These are phyloP conservation scores for Zaprionus taronus DNA, from an alignment of 1,140 invertebrate species.

Conservation along the genomic window DNA sequence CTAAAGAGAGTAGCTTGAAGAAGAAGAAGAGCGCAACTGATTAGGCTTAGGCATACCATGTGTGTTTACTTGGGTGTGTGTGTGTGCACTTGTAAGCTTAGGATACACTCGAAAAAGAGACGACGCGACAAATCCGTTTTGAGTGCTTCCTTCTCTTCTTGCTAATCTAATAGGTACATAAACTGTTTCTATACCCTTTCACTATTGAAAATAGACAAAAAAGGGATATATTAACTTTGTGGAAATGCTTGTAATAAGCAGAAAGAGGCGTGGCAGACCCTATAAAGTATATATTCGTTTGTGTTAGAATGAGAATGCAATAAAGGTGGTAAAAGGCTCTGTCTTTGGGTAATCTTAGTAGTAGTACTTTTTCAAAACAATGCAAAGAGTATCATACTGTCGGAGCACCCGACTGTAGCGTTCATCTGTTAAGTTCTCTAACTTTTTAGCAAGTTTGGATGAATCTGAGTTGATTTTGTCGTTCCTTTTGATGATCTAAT, in stretches of 20 bases:
- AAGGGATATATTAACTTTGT: too few relatives aligned
- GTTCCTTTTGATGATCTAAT: constrained; percentile 46
- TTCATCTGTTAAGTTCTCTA: neutral
- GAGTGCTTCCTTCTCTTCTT: constrained; percentile 17
- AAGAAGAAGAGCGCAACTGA: constrained; percentile 5
- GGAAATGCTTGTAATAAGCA: too few relatives aligned
- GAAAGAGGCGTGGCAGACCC: too few relatives aligned
- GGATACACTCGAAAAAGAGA: constrained; percentile 14
- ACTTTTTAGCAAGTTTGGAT: constrained; percentile 17
- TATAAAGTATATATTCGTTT: too few relatives aligned
- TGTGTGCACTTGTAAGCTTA: constrained; percentile 12
- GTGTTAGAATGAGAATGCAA: too few relatives aligned
- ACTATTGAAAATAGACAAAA: too few relatives aligned
- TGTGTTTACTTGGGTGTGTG: neutral
- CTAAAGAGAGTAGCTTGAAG: neutral
- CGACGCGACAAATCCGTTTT: constrained; percentile 20
- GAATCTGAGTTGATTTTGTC: neutral
- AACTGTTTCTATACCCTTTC: neutral
- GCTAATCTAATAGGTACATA: constrained; percentile 28
- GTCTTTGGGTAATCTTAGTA: too few relatives aligned
- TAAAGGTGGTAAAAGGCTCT: too few relatives aligned
- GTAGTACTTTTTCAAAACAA: too few relatives aligned
- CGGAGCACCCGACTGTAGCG: too few relatives aligned
- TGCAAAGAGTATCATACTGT: too few relatives aligned
- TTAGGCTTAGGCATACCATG: constrained; percentile 19